Conservation (phyloP, 2,888 invertebrate species). For the Erpobdella octoculata region DNA sequence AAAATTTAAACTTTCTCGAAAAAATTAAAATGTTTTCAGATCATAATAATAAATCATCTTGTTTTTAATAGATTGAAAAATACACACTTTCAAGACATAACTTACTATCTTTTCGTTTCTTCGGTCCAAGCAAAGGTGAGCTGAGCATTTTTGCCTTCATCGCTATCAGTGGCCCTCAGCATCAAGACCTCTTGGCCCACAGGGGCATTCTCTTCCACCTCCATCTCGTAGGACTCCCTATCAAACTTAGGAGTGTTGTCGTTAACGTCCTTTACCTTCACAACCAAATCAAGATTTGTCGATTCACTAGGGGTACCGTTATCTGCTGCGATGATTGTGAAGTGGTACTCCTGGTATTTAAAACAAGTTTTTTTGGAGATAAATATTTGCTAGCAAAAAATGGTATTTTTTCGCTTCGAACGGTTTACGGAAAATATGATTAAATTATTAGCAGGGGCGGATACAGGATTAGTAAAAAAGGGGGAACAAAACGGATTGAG, state of each 20-base stretch:
- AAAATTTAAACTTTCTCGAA: not conserved
- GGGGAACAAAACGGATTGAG: too few relatives aligned
- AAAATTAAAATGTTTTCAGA: not conserved
- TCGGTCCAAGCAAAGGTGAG: constrained; percentile 24
- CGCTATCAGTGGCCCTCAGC: constrained; percentile 34
- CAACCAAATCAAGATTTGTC: constrained; percentile 31
- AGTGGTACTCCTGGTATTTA: not conserved
- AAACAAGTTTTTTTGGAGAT: not conserved
- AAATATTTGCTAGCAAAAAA: not conserved
- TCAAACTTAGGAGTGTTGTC: constrained; percentile 35
- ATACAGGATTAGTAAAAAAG: too few relatives aligned
- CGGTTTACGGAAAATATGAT: not conserved
- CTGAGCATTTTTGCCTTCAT: constrained; percentile 30
- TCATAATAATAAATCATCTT: not conserved
- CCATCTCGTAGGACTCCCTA: constrained; percentile 12
- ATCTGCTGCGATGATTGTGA: constrained; percentile 8
- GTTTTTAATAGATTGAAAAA: not conserved
- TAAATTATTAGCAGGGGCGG: too few relatives aligned
- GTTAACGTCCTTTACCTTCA: constrained; percentile 34
- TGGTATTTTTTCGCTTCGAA: not conserved
- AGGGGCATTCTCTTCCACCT: constrained; percentile 32
- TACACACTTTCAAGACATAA: not conserved
- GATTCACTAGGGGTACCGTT: not conserved
- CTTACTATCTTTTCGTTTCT: not conserved
- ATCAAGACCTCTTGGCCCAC: constrained; percentile 30